These are phyloP conservation scores for Fulmarus glacialis DNA, from an alignment of 2,113 vertebrate genomes.

Conservation along the genomic window DNA sequence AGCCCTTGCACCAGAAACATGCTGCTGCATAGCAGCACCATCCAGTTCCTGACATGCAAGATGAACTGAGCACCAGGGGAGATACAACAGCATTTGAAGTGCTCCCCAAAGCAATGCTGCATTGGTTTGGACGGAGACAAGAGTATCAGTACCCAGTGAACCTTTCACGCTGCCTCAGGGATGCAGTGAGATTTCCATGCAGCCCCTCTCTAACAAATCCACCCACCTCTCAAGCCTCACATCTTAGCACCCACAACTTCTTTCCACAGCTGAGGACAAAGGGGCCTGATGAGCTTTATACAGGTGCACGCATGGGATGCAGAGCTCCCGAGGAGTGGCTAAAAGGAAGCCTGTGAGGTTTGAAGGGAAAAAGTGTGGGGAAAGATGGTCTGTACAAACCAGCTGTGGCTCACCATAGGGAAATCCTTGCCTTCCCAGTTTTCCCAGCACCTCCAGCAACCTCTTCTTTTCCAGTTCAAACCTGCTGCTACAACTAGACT, in stretches of 20 bases:
- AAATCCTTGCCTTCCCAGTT: background rate
- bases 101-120: background rate
- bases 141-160: background rate
- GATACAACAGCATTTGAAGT: background rate
- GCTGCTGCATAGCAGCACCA: background rate
- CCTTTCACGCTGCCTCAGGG: background rate
- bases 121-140: background rate
- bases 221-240: background rate
- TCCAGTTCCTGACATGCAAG: background rate
- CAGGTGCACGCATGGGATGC: fast-evolving
- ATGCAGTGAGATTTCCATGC: background rate
- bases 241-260: background rate
- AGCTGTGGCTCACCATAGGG: background rate
- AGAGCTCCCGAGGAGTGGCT: background rate
- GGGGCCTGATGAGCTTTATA: background rate
- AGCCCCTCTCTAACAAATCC: background rate
- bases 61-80: background rate
- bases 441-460: background rate
- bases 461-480: background rate
- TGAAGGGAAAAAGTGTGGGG: background rate
- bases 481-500: background rate
- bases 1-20: background rate
- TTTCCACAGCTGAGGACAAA: background rate
- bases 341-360: background rate
- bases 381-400: background rate